Conservation (phyloP, 2,888 invertebrate genomes). For the Ectemnius continuus region DNA sequence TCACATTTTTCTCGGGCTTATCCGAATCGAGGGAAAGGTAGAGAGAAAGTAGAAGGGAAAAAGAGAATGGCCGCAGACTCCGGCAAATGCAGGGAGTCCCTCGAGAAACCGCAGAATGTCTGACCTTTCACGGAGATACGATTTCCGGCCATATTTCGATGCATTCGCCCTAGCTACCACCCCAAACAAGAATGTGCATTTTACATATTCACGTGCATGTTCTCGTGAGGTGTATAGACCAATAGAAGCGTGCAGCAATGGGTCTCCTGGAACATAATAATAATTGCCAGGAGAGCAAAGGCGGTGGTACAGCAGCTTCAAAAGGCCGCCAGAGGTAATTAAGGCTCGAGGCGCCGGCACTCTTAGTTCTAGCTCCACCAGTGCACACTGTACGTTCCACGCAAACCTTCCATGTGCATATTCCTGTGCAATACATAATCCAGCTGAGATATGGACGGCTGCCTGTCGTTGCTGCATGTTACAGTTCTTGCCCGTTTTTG, state of each 20-base stretch:
- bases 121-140: constrained; percentile 20
- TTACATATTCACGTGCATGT: constrained; percentile 1
- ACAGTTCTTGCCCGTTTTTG: constrained; percentile 22
- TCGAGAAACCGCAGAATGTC: neutral
- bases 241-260: neutral
- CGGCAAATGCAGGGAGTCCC: constrained; percentile 14
- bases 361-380: constrained; percentile 46
- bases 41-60: constrained; percentile 16
- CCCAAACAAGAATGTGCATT: constrained; percentile 9
- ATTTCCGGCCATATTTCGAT: constrained; percentile 27
- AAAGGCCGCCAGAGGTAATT: constrained; percentile 69
- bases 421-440: neutral
- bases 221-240: too few relatives aligned
- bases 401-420: constrained; percentile 11
- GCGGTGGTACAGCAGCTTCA: constrained; percentile 54
- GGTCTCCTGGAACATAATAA: constrained; percentile 52
- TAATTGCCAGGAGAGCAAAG: constrained; percentile 57
- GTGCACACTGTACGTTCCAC: constrained; percentile 1
- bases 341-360: constrained; percentile 66
- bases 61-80: neutral
- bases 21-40: constrained; percentile 1
- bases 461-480: neutral
- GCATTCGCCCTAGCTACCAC: neutral
- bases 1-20: constrained; percentile 35
- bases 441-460: neutral